Evolutionary conservation across 2,113 vertebrate genomes (phyloP), one percentile per base, ranked within the genome.

Genomic region (Petaurus breviceps): DNA sequence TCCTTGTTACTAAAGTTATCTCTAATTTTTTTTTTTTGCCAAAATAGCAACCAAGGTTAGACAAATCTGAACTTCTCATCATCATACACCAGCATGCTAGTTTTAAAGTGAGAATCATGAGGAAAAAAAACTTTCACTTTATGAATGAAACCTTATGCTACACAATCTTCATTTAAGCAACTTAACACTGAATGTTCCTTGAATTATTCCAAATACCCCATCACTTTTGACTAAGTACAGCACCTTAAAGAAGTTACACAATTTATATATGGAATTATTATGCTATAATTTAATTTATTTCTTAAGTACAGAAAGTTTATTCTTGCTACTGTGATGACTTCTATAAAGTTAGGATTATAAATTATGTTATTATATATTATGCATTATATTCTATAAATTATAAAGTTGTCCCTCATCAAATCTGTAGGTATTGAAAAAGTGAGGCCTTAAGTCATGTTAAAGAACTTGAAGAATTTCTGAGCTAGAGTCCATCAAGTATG

Each of bases 41-140:
- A 84, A 93, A 94, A 92, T 19, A 90, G 37, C 61, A 94, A 95
- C 52, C 77, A 53, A 25, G n/a, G n/a, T 31, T 97, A 91, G 61
- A 51, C 54, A 24, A 93, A 24, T 93, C n/a, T 52, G 53, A 95
- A 93, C 90, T 97, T 93, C 57, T 94, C 37, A 90, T 84, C 7
- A 8, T 84, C 43, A 43, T 43, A 84, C 2, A 22, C 37, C 19
- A 23, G 19, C 43, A 28, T 68, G n/a, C 19, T 22, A 84, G 31
- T 8, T 43, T 43, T 77, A 77, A 77, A 43, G n/a, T 1, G 31
- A 84, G 68, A 43, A 84, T 43, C 7, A 84, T 12, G 57, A 68
- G 28, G 57, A 68, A 84, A 84, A 68, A 68, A 43, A n/a, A 3
- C 12, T n/a, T n/a, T 77, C 31, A 19, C 14, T 14, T 77, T 22